These are phyloP conservation scores for Ammodytes dubius DNA, from an alignment of 2,113 vertebrate species.

Conservation along the genomic window DNA sequence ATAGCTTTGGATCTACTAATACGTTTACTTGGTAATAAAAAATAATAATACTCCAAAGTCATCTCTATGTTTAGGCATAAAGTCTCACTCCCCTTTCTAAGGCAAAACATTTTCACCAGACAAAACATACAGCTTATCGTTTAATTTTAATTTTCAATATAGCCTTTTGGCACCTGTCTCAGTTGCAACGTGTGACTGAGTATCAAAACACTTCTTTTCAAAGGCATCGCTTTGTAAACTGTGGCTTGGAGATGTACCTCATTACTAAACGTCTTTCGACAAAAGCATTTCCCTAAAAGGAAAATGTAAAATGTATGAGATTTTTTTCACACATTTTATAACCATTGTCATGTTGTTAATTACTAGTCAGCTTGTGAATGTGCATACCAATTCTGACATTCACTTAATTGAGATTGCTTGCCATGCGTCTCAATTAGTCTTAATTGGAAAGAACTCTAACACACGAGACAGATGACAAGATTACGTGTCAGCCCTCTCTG, in stretches of 20 bases:
- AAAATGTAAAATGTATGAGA: too few species aligned
- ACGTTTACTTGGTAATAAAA: not conserved
- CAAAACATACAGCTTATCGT: not conserved
- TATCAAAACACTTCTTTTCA: not conserved
- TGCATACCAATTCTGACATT: slow-evolving; percentile 20
- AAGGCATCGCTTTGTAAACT: not conserved
- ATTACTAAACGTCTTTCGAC: not conserved
- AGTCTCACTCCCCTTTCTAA: not conserved
- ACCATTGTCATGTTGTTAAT: slow-evolving; percentile 9
- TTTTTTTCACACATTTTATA: not conserved
- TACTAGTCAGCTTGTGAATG: slow-evolving; percentile 9
- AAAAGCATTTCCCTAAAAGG: not conserved
- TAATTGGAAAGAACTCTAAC: slow-evolving; percentile 34
- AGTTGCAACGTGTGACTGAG: not conserved
- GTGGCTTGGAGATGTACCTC: not conserved
- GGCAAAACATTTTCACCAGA: not conserved
- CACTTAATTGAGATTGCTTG: slow-evolving; percentile 30
- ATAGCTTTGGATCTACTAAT: not conserved
- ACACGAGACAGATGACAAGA: slow-evolving; percentile 21
- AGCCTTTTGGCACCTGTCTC: not conserved
- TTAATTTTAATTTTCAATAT: not conserved
- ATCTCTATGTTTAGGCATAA: too few species aligned
- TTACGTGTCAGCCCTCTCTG: slow-evolving; percentile 5
- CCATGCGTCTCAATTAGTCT: slow-evolving; percentile 36
- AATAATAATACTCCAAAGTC: not conserved